Evolutionary conservation across 2,888 invertebrate genomes (phyloP), one percentile per base, ranked within the genome.

Genomic region (Galeruca laticollis): DNA sequence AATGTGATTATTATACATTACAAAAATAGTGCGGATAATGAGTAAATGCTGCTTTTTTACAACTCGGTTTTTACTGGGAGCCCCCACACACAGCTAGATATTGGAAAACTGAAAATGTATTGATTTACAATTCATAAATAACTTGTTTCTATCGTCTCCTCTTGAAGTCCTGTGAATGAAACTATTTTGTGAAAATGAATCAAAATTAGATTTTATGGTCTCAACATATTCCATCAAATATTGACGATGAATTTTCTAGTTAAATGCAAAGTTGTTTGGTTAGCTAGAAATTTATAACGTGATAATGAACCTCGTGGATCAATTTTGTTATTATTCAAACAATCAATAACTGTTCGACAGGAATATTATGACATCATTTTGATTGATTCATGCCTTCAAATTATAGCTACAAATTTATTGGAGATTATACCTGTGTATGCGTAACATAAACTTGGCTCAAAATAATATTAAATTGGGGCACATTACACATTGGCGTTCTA

Each of bases 361-460:
- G 8, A 47, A 15, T 47, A 47, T 47, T 47, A 18, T 18, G 18
- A 47, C 47, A 47, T 15, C 47, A 18, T 15, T 47, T 47, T 47
- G 47, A 47, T 47, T 47, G 47, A 47, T 47, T 47, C 18, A 47
- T 47, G 9, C 15, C 18, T 18, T 15, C 15, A 15, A 47, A 47
- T 47, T 18, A 18, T 15, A 47, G 47, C 47, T 47, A 47, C 15
- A 18, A 47, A 18, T 47, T 47, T 47, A 47, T 47, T 15, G 9
- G 15, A 47, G 47, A 47, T 47, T 47, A 47, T 47, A 47, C 47
- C 47, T 47, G 47, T n/a, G 43, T 18, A 15, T 47, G n/a, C n/a
- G 15, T 9, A 47, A 18, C 47, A 47, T 18, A 18, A 47, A 18
- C 40, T 10, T 40, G n/a, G 0, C 47, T n/a, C 18, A n/a, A n/a